Evolutionary conservation across 2,888 invertebrate genomes (phyloP), one percentile per base, ranked within the genome.

Genomic region (Himalopsyche kuldschensis): DNA sequence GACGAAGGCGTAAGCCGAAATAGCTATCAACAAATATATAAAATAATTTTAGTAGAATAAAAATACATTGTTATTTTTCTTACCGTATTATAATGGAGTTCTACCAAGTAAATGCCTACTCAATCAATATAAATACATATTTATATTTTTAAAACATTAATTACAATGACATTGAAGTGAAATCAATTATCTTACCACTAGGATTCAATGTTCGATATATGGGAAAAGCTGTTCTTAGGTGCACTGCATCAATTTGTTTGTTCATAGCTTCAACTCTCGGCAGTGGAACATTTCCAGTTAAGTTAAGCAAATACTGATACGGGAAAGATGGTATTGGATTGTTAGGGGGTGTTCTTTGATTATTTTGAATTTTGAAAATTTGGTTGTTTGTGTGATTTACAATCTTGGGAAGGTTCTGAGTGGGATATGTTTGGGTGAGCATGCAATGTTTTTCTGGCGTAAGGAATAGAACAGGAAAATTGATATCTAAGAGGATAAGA

Each of bases 201-300:
- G 78, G 78, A 30, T 30, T 69, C 30, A 82, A 69, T 35, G 63
- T 78, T 82, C n/a, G 8, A 82, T 82, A 78, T 4, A 27, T 17
- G 4, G 41, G 78, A 63, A 69, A 69, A 27, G 82, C 20, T 30
- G 32, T 41, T 55, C 46, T 78, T 20, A 82, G n/a, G 41, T 41
- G 82, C 20, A 78, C 17, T 27, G 69, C 63, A 78, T 78, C 46
- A n/a, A 46, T 24, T 17, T 30, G 35, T 30, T 41, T 17, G 30
- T 17, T 32, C 27, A n/a, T 5, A 3, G 75, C 30, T 30, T 30
- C 17, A 30, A 30, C 30, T 1, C 6, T 75, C 31, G 15, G 75
- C 20, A 30, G 17, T 5, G n/a, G n/a, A n/a, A 11, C 20, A 32
- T 17, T 75, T 10, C 6, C 24, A 75, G 75, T 24, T 10, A 32